Conservation (phyloP, 1,140 invertebrate species). For the Onthophagus taurus region DNA sequence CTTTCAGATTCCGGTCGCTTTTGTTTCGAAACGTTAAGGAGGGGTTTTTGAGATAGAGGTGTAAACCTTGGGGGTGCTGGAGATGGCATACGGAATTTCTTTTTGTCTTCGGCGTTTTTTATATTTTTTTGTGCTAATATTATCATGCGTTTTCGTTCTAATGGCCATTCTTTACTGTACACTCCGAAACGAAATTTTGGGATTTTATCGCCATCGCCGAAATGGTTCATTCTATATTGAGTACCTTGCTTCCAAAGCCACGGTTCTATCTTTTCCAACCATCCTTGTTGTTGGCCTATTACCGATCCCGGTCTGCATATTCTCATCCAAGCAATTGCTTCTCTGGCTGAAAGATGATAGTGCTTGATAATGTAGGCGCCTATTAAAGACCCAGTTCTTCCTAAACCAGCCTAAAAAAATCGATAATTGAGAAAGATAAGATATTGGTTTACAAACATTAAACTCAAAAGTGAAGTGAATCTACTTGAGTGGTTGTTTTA, state of each 20-base stretch:
- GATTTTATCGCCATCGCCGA: slow-evolving; percentile 35
- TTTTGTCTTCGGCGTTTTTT: slow-evolving; percentile 11
- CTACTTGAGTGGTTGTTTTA: no score
- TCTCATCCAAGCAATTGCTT: slow-evolving; percentile 76
- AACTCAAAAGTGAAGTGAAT: no score
- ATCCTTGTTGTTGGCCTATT: slow-evolving; percentile 73
- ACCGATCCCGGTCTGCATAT: slow-evolving; percentile 76
- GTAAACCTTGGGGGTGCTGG: not conserved
- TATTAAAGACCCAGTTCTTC: slow-evolving; percentile 73
- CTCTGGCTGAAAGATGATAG: slow-evolving; percentile 66
- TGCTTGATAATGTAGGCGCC: slow-evolving; percentile 79
- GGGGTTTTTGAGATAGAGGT: not conserved
- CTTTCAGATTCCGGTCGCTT: slow-evolving; percentile 11
- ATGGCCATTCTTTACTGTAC: slow-evolving; percentile 34
- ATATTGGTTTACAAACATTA: no score
- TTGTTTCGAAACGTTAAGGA: not conserved
- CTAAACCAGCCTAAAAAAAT: slow-evolving; percentile 60
- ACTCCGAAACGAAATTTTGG: slow-evolving; percentile 39
- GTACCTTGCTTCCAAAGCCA: slow-evolving; percentile 40
- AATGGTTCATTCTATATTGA: slow-evolving; percentile 37
- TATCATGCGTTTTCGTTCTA: slow-evolving; percentile 17
- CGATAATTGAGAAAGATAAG: no score
- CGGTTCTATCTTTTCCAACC: slow-evolving; percentile 53
- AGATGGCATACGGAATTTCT: slow-evolving; percentile 12
- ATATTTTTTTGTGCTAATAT: slow-evolving; percentile 1